phyloP scores from a whole-genome alignment of 2,888 invertebrate genomes.

The Acronicta leporina region DNA sequence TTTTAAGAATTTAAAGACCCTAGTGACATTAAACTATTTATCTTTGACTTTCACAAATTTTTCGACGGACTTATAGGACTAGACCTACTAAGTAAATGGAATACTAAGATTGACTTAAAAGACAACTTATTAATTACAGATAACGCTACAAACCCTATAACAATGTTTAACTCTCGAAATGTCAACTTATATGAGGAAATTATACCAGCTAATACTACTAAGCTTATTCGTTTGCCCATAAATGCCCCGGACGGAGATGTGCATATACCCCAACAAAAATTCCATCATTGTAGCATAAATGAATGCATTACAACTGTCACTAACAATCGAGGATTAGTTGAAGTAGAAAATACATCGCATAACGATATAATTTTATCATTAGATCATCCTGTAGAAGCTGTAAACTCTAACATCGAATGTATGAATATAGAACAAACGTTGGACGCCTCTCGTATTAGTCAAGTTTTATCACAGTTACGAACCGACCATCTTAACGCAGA shows the following conservation, averaged over 20 bases:
- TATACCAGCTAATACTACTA: conserved; percentile 9
- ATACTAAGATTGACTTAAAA: conserved; percentile 1
- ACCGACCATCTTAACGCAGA: conserved; percentile 3
- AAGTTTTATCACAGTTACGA: neutral
- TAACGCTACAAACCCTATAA: conserved; percentile 10
- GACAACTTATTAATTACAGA: conserved; percentile 1
- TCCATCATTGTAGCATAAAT: conserved; percentile 6
- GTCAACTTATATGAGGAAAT: neutral
- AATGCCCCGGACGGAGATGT: conserved; percentile 4
- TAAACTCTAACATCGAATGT: neutral
- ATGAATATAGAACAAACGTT: neutral
- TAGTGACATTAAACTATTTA: neutral
- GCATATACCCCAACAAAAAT: conserved; percentile 3
- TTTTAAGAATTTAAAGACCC: conserved; percentile 12
- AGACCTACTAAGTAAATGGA: conserved; percentile 2
- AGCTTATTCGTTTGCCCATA: conserved; percentile 9
- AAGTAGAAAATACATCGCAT: conserved; percentile 2
- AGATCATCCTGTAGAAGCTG: neutral
- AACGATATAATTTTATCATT: conserved; percentile 17
- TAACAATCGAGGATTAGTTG: conserved; percentile 4
- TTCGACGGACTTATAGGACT: conserved; percentile 12
- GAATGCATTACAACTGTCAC: conserved; percentile 4
- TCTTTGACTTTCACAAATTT: conserved; percentile 9
- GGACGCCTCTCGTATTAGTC: neutral
- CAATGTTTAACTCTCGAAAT: neutral